Conservation (phyloP, 2,113 vertebrate species). For the Ceuthmochares aereus region DNA sequence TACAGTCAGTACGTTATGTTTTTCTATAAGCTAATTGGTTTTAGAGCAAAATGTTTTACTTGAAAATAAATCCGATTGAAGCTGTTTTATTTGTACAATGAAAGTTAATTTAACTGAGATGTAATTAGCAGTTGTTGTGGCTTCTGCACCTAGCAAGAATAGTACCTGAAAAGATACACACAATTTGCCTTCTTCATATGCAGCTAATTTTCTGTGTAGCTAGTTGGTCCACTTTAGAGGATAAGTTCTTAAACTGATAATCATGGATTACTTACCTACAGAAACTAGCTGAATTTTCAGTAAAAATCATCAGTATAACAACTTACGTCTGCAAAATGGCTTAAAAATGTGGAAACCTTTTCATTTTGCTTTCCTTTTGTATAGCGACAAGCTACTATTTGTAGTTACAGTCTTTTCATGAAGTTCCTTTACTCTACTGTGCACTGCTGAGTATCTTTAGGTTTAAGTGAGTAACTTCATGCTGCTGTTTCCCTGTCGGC, state of each 20-base stretch:
- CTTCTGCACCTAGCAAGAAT: not conserved
- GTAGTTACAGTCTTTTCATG: not conserved
- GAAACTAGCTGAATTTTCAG: not conserved
- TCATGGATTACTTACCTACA: not conserved
- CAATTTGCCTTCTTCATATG: not conserved
- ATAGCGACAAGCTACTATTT: not conserved
- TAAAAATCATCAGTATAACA: not conserved
- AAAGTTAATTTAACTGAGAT: not conserved
- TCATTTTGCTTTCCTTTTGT: not conserved
- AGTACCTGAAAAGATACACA: not conserved
- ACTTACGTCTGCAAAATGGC: not conserved
- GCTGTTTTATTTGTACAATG: not conserved
- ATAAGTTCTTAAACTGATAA: constrained; percentile 3
- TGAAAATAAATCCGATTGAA: not conserved
- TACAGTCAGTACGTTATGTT: not conserved
- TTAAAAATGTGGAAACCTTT: not conserved
- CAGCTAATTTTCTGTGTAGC: not conserved
- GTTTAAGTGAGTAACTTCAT: not conserved
- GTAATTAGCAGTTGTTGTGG: not conserved
- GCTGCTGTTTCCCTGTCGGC: not conserved
- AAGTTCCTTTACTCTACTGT: not conserved
- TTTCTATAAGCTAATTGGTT: not conserved
- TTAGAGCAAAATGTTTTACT: not conserved
- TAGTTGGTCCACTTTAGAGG: not conserved
- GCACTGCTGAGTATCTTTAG: not conserved